Evolutionary conservation across 2,113 vertebrate genomes (phyloP), one percentile per base, ranked within the genome.

Genomic region (Notarius quadriscutis): DNA sequence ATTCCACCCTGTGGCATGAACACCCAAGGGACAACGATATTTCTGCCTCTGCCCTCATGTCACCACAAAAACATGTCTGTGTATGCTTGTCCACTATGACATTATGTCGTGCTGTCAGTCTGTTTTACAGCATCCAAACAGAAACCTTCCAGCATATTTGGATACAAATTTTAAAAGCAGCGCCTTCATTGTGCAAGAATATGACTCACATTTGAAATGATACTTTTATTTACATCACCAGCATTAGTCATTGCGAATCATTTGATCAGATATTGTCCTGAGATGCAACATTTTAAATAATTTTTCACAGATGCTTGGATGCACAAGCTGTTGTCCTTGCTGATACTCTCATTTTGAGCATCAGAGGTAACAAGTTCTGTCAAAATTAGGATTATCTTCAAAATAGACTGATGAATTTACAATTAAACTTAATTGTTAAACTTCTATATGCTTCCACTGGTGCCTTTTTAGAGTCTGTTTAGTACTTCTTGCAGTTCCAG

Each of bases 31-130:
- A 84, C 58, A 88, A 72, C 51, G 87, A 51, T 90, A 88, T 90
- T 90, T 88, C 89, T 85, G 81, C 71, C 71, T 63, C 71, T 83
- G 84, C 83, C 72, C 78, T 84, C 62, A 90, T 88, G 85, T 83
- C 79, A 88, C 62, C 85, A 79, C 83, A 72, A 88, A 86, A 83
- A 50, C 85, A 87, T 88, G 57, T 84, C 60, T 69, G 88, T 77
- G 11, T 79, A 48, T 75, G 55, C 62, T 51, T 81, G 78, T 41
- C 9, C 12, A 69, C 14, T 53, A 27, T 80, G 53, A 71, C 34
- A 34, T 81, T 50, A 34, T 48, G n/a, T 72, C 25, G 22, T 69
- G 41, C 65, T 60, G 63, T 50, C 22, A 5, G 53, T 85, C 58
- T 50, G 71, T 71, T 82, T 87, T 82, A 74, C 50, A 60, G 12